Evolutionary conservation across 2,113 vertebrate genomes (phyloP).

Genomic region (Nesospiza acunhae): DNA sequence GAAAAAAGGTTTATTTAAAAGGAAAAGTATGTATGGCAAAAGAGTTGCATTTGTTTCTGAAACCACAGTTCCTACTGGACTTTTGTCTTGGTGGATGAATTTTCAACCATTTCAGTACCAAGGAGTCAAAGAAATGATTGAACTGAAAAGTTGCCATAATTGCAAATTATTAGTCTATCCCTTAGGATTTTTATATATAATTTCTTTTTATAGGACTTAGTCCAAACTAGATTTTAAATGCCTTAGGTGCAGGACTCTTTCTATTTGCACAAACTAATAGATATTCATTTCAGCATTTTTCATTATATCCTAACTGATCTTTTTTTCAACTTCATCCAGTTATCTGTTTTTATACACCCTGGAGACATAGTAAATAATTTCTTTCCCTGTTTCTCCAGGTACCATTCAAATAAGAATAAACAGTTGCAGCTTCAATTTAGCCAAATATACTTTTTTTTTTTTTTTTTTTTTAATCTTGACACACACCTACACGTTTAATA

Average conservation of each 20-base stretch:
- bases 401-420: background rate
- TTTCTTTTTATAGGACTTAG: background rate
- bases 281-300: background rate
- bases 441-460: background rate
- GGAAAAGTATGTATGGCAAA: background rate
- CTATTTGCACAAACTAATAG: background rate
- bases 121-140: background rate
- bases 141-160: background rate
- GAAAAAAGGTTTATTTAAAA: background rate
- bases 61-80: background rate
- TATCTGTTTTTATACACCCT: background rate
- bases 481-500: background rate
- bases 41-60: background rate
- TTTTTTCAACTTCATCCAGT: background rate
- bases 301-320: background rate
- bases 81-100: background rate
- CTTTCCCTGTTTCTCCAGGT: background rate
- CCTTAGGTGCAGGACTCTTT: background rate
- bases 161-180: background rate
- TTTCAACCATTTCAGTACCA: background rate
- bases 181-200: background rate
- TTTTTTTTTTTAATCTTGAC: background rate
- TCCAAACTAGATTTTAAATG: background rate
- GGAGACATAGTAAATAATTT: background rate
- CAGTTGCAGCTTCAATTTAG: background rate